Conservation (phyloP, 2,797 vertebrate species). For the Pseudochirops cupreus region DNA sequence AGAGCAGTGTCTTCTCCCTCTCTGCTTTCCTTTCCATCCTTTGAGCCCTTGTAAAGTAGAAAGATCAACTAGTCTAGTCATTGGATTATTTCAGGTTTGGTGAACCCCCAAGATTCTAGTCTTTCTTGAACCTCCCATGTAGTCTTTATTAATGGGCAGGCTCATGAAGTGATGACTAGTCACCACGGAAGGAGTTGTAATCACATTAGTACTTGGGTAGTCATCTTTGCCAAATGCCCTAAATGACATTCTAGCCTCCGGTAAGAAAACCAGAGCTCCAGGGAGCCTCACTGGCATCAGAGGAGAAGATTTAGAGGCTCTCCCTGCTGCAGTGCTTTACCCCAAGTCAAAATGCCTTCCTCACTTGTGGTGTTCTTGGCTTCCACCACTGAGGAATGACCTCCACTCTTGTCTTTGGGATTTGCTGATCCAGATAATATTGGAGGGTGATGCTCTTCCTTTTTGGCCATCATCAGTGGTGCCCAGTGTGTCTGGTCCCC, state of each 20-base stretch:
- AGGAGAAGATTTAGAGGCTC: slow-evolving; percentile 26
- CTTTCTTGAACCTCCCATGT: neutral
- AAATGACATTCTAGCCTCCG: neutral
- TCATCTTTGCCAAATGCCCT: slow-evolving; percentile 34
- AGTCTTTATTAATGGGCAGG: slow-evolving; percentile 4
- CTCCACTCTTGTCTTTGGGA: slow-evolving; percentile 33
- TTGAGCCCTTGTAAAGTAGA: slow-evolving; percentile 50
- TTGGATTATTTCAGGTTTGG: slow-evolving; percentile 46
- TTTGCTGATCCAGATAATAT: slow-evolving; percentile 21
- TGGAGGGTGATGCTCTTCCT: slow-evolving; percentile 4
- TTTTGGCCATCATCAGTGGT: slow-evolving; percentile 17
- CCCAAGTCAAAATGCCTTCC: neutral
- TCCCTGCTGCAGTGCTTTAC: neutral
- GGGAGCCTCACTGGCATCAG: slow-evolving; percentile 33
- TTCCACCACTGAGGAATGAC: slow-evolving; percentile 15
- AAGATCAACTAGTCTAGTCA: slow-evolving; percentile 36
- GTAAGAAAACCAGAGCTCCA: slow-evolving; percentile 29
- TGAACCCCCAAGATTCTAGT: slow-evolving; percentile 42
- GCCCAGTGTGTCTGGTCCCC: slow-evolving; percentile 12
- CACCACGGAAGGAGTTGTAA: slow-evolving; percentile 34
- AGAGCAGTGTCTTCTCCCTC: slow-evolving; percentile 18
- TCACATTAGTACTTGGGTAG: neutral
- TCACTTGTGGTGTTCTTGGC: slow-evolving; percentile 36
- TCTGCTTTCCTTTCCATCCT: slow-evolving; percentile 52
- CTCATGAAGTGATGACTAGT: slow-evolving; percentile 36